Evolutionary conservation across 2,113 vertebrate genomes (phyloP).

Genomic region (Numida meleagris): DNA sequence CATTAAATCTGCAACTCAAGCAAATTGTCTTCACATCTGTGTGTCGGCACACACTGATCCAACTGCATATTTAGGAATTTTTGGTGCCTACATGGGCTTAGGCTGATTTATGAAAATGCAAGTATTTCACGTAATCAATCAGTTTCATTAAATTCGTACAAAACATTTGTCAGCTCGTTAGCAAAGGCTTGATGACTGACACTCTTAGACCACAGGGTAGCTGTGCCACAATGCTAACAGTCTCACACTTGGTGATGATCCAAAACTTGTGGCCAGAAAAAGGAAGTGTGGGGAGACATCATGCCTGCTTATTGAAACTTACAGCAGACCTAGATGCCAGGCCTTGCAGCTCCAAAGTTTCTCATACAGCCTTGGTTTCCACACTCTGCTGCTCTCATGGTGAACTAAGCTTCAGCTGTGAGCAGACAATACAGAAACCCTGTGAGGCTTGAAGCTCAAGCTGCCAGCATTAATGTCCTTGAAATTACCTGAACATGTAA

Average conservation of each 20-base stretch:
- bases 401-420: background rate
- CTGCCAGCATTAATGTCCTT: background rate
- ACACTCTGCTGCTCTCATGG: background rate
- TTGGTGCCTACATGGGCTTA: background rate
- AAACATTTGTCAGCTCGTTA: background rate
- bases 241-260: background rate
- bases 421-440: background rate
- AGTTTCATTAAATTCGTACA: background rate
- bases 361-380: background rate
- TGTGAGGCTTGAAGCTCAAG: background rate
- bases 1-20: slow-evolving; percentile 54
- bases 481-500: background rate
- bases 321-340: background rate
- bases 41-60: background rate
- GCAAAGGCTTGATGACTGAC: background rate
- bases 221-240: background rate
- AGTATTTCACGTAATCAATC: background rate
- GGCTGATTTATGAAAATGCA: background rate
- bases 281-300: background rate
- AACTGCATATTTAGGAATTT: background rate
- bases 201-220: background rate
- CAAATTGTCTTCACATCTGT: slow-evolving; percentile 27
- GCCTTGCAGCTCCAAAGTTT: background rate
- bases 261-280: background rate
- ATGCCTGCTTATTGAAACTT: background rate